These are phyloP conservation scores for Macrophya alboannulata DNA, from an alignment of 2,888 invertebrate species.

Conservation along the genomic window DNA sequence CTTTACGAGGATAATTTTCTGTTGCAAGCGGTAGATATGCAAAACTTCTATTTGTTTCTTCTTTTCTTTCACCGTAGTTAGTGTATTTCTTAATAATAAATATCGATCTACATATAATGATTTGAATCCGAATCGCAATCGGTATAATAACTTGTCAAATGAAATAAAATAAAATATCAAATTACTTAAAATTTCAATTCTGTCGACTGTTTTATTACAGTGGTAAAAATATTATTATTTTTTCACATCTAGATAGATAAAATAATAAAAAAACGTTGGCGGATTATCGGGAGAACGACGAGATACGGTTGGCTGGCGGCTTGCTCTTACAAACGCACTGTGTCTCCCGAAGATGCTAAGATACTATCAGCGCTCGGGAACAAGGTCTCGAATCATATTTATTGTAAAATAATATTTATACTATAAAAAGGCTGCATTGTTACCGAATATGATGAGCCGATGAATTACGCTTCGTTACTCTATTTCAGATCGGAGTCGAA, in stretches of 20 bases:
- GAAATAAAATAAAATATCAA: neutral
- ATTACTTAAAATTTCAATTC: neutral
- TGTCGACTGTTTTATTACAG: neutral
- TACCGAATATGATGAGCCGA: neutral
- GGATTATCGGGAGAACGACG: constrained; percentile 62
- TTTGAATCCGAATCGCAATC: neutral
- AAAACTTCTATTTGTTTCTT: neutral
- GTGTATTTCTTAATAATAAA: neutral
- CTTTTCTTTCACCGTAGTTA: neutral
- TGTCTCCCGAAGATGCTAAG: constrained; percentile 60
- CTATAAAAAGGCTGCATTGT: neutral
- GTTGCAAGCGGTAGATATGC: constrained; percentile 46
- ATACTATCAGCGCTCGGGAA: constrained; percentile 60
- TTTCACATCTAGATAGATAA: constrained; percentile 60
- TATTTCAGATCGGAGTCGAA: constrained; percentile 63
- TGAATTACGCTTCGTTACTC: neutral
- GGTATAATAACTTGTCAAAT: neutral
- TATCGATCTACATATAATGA: neutral
- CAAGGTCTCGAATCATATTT: constrained; percentile 59
- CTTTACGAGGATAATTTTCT: constrained; percentile 54
- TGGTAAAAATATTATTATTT: neutral
- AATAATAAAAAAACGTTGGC: constrained; percentile 64
- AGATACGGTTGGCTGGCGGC: constrained; percentile 64
- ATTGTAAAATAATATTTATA: neutral
- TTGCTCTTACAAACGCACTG: constrained; percentile 56